Evolutionary conservation across 2,113 vertebrate genomes (phyloP).

Genomic region (Nymphicus hollandicus): DNA sequence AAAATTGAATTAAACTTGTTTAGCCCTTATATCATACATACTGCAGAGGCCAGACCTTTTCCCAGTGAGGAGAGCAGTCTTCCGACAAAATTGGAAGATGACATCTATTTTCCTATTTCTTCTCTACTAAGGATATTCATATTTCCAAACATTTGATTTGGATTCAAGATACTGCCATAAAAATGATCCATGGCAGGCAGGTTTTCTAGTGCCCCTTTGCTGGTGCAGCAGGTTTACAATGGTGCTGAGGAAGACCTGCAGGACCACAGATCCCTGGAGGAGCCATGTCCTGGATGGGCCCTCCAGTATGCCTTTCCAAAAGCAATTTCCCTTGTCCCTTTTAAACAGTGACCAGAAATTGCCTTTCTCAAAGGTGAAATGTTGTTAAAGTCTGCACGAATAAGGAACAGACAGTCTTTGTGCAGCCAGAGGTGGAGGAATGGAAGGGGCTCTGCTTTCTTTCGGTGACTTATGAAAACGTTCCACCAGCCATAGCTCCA

Average conservation of each 20-base stretch:
- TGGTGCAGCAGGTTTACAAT: neutral
- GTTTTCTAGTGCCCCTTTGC: neutral
- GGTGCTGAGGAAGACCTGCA: neutral
- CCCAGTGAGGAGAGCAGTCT: neutral
- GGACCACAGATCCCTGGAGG: neutral
- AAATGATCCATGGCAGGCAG: neutral
- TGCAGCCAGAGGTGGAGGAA: neutral
- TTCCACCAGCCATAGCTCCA: neutral
- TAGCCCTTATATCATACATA: neutral
- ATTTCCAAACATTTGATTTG: neutral
- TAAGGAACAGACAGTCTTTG: neutral
- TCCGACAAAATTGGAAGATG: neutral
- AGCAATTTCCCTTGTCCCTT: neutral
- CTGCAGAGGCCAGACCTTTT: neutral
- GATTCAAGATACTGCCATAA: neutral
- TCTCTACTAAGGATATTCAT: neutral
- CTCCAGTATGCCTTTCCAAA: neutral
- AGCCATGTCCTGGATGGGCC: neutral
- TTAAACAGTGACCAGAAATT: neutral
- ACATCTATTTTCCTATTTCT: neutral
- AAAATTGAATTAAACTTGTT: constrained; percentile 4
- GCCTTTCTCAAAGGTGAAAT: neutral
- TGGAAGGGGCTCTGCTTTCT: constrained; percentile 2
- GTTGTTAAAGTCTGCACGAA: fast-evolving
- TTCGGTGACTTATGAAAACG: neutral